Conservation (phyloP, 2,113 vertebrate species). For the Microtus pennsylvanicus region DNA sequence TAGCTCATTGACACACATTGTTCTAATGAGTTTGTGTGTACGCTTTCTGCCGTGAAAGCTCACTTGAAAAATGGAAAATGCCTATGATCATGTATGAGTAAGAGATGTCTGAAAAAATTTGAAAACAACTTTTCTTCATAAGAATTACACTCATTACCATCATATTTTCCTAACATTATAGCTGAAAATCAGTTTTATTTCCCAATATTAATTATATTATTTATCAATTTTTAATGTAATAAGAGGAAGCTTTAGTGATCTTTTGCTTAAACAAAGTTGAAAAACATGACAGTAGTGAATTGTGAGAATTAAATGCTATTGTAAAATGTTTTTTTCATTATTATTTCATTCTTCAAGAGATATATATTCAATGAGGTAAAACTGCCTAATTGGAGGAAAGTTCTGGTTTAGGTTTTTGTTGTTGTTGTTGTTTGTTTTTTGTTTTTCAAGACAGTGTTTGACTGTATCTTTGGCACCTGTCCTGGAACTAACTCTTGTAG, state of each 20-base stretch:
- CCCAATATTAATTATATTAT: neutral
- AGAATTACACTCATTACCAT: neutral
- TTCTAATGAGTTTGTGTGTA: too few relatives aligned
- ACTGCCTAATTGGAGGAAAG: neutral
- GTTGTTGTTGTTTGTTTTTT: too few relatives aligned
- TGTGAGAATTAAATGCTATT: neutral
- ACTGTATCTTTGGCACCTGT: too few relatives aligned
- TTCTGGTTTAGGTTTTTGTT: too few relatives aligned
- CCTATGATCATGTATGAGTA: neutral
- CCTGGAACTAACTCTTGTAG: too few relatives aligned
- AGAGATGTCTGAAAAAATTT: neutral
- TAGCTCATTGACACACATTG: neutral
- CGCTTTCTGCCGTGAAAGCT: neutral
- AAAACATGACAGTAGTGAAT: neutral
- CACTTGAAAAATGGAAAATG: neutral
- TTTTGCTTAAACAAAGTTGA: neutral
- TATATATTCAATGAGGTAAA: neutral
- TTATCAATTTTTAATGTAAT: neutral
- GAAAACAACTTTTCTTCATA: neutral
- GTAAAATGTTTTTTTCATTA: neutral
- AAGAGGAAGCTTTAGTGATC: neutral
- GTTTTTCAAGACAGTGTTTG: too few relatives aligned
- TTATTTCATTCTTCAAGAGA: neutral
- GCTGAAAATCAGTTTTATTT: neutral
- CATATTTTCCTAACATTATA: neutral